Evolutionary conservation across 2,113 vertebrate genomes (phyloP).

Genomic region (Pollimyrus isidori): DNA sequence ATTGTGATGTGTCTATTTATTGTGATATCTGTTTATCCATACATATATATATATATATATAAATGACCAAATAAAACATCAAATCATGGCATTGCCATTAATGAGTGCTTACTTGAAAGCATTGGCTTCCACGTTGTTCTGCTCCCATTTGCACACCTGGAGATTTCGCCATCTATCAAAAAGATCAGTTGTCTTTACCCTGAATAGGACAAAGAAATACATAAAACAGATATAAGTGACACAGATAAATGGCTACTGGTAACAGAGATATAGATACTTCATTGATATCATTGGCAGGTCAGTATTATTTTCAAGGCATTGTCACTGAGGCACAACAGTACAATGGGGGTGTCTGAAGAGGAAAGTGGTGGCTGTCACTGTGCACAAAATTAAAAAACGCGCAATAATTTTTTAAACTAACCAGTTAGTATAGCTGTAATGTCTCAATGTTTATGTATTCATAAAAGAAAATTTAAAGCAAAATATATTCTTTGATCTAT

Average conservation of each 20-base stretch:
- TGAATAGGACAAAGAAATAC: slow-evolving; percentile 37
- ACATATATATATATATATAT: neutral
- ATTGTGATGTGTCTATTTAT: neutral
- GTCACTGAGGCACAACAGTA: neutral
- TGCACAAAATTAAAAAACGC: neutral
- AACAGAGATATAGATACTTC: neutral
- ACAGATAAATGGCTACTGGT: neutral
- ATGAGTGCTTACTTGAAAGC: slow-evolving; percentile 77
- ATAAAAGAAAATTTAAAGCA: neutral
- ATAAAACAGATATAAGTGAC: neutral
- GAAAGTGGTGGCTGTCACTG: neutral
- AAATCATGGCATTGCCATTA: neutral
- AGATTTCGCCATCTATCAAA: slow-evolving; percentile 93
- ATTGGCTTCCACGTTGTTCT: slow-evolving; percentile 79
- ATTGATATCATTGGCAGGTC: neutral
- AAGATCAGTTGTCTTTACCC: slow-evolving; percentile 92
- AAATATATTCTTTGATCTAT: neutral
- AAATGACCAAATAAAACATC: neutral
- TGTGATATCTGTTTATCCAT: neutral
- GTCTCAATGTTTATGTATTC: neutral
- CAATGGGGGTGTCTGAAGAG: neutral
- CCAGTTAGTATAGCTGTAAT: neutral
- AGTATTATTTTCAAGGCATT: neutral
- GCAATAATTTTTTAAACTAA: neutral
- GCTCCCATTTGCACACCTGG: slow-evolving; percentile 88